These are phyloP conservation scores for Mycalesis mineus DNA, from an alignment of 2,888 invertebrate species.

Conservation along the genomic window DNA sequence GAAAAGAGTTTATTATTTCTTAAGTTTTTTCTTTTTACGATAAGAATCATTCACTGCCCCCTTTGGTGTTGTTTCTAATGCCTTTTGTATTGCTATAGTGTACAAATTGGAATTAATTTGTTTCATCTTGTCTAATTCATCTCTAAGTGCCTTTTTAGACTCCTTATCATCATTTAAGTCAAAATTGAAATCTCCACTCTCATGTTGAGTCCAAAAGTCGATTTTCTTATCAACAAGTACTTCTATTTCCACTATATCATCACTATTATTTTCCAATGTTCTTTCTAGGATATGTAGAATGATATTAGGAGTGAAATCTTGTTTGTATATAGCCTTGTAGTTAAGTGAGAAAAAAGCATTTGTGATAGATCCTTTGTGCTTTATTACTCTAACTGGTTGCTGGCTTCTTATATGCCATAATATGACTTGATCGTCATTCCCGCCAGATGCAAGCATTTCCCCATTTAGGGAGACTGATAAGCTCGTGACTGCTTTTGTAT, in stretches of 20 bases:
- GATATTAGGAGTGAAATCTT: constrained; percentile 77
- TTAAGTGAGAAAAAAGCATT: constrained; percentile 83
- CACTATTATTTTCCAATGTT: constrained; percentile 75
- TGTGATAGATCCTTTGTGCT: constrained; percentile 85
- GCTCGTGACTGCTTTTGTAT: constrained; percentile 83
- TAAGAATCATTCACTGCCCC: constrained; percentile 20
- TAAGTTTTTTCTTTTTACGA: constrained; percentile 44
- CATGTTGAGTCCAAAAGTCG: constrained; percentile 58
- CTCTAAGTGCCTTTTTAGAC: constrained; percentile 50
- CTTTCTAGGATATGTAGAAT: constrained; percentile 81
- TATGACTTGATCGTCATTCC: constrained; percentile 84
- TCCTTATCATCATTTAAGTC: constrained; percentile 45
- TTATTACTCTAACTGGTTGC: constrained; percentile 83
- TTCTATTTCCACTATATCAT: constrained; percentile 66
- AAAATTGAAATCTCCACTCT: constrained; percentile 32
- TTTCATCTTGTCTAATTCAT: constrained; percentile 75
- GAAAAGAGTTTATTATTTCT: constrained; percentile 30
- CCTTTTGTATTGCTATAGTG: constrained; percentile 69
- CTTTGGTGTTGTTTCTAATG: constrained; percentile 46
- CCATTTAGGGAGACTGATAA: constrained; percentile 86
- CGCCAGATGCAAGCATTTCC: constrained; percentile 85
- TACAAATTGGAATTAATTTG: constrained; percentile 80
- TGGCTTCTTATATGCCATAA: constrained; percentile 89
- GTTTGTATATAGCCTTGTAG: constrained; percentile 78
- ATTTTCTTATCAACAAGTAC: constrained; percentile 56